Percentiles rank a stretch among this genome's conserved stretches.
Conservation (phyloP, 2,888 invertebrate genomes). For the Dryococelus australis region DNA sequence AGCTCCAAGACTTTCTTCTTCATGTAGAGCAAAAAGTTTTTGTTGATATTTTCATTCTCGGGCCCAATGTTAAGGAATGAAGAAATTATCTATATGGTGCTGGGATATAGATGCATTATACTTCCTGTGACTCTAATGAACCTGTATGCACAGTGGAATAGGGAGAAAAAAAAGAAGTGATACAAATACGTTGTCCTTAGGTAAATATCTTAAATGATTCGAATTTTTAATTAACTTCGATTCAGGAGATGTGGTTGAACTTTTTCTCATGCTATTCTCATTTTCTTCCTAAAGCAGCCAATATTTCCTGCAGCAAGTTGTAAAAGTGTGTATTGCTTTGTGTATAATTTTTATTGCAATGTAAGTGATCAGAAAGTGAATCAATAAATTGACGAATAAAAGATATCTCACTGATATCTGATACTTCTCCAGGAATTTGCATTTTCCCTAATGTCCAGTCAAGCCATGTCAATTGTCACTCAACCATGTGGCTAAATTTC, state of each 20-base stretch:
- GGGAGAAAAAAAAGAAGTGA: neutral
- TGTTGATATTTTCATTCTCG: no score
- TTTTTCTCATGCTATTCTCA: neutral
- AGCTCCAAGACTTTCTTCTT: no score
- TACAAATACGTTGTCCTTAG: neutral
- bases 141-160: no score
- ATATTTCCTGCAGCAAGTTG: no score
- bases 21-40: no score
- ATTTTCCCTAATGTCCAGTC: neutral
- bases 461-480: no score
- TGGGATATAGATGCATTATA: neutral
- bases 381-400: neutral
- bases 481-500: no score
- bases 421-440: neutral
- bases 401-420: neutral
- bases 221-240: neutral
- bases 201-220: neutral
- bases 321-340: no score
- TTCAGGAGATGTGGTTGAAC: neutral
- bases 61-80: neutral
- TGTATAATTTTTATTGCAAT: no score
- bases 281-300: no score
- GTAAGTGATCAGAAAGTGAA: no score
- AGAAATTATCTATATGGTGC: neutral
- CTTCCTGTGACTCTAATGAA: neutral